Evolutionary conservation across 2,888 invertebrate genomes (phyloP), one percentile per base, ranked within the genome.

Genomic region (Drosophila lutescens): DNA sequence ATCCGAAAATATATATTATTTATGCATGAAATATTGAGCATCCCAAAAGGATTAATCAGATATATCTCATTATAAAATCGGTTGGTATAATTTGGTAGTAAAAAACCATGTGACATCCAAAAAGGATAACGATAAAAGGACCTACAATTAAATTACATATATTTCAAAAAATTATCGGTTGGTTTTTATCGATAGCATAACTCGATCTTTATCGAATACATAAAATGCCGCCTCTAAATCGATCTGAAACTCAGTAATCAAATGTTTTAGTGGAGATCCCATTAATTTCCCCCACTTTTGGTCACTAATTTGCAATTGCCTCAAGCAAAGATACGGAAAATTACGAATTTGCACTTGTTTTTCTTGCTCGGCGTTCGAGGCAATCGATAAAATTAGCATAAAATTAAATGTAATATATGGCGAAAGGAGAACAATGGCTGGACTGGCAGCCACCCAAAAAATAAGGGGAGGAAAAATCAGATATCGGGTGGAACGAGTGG

Each of bases 371-470:
- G 43, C 34, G 46, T 17, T 66, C 23, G 15, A 13, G 63, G 68
- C 70, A 85, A 87, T 83, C 82, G 86, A 83, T 83, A 83, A 83
- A 83, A 83, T 83, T 83, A 82, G 69, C 82, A 83, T 86, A 76
- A 82, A 73, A 78, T 82, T 77, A 69, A 79, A 76, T 82, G 82
- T 49, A 50, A 66, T 46, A 53, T 59, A 17, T 54, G 43, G 40
- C 38, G 8, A 51, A 50, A 43, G 38, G 30, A 69, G 36, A 36
- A 47, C 36, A 46, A 69, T 46, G 47, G 53, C 17, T 54, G 55
- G 26, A 38, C 26, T 57, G 58, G 58, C 58, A 59, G 57, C 57
- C 40, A 57, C 30, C 58, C 50, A 61, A 38, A 63, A 50, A 67
- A 15, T 12, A 30, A 30, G 47, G 30, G 47, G 17, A 36, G n/a